Evolutionary conservation across 2,888 invertebrate species (phyloP).

Genomic region (Mesodorylaimus sp.): DNA sequence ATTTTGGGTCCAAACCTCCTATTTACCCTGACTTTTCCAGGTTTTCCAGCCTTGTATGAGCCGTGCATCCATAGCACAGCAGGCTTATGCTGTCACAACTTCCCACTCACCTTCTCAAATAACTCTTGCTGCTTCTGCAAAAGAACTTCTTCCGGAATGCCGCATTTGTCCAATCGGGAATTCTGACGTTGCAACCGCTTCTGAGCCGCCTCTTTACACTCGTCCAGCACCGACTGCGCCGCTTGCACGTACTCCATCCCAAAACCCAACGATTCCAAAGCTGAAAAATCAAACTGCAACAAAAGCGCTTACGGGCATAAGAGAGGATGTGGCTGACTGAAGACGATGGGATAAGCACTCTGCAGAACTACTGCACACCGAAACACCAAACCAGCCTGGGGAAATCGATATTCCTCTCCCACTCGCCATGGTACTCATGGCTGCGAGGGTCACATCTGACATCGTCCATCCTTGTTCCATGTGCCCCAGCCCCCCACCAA

Average conservation of each 20-base stretch:
- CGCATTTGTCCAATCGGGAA: conserved; percentile 83
- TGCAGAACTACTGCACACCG: conserved; percentile 14
- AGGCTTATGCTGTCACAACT: too few species aligned
- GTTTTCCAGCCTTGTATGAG: too few species aligned
- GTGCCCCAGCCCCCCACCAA: too few species aligned
- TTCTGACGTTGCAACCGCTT: conserved; percentile 59
- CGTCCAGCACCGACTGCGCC: conserved; percentile 78
- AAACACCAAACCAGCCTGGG: too few species aligned
- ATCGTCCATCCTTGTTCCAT: too few species aligned
- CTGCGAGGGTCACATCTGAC: too few species aligned
- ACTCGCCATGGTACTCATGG: too few species aligned
- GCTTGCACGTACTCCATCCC: conserved; percentile 69
- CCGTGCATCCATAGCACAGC: background rate
- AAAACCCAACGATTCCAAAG: conserved; percentile 72
- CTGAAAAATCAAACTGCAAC: conserved; percentile 54
- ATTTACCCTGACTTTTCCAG: too few species aligned
- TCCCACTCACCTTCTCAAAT: conserved; percentile 78
- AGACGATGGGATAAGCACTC: too few species aligned
- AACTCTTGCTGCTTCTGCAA: conserved; percentile 86
- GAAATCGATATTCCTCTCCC: too few species aligned
- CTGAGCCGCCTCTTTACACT: conserved; percentile 87
- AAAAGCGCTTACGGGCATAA: conserved; percentile 94
- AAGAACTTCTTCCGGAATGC: conserved; percentile 93
- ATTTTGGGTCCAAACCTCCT: too few species aligned
- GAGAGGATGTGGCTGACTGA: too few species aligned